Evolutionary conservation across 2,888 invertebrate species (phyloP).

Genomic region (Macrosiphum euphorbiae): DNA sequence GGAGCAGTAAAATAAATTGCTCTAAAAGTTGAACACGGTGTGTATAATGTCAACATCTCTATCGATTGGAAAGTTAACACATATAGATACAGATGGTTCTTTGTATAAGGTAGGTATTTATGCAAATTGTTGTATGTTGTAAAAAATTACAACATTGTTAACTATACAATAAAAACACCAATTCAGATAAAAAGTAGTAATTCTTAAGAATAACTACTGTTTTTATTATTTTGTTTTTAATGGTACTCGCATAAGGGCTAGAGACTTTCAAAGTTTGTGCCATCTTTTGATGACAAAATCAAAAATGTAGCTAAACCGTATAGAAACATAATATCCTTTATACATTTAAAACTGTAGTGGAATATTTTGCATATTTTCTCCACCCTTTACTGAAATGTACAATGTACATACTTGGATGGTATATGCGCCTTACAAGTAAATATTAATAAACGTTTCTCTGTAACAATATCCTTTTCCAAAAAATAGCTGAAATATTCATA

Average conservation of each 20-base stretch:
- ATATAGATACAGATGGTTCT: background rate
- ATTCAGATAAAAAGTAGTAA: background rate
- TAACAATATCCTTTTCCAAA: background rate
- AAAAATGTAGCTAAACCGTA: background rate
- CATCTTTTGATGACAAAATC: background rate
- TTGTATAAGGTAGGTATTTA: background rate
- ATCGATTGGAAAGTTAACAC: conserved; percentile 28
- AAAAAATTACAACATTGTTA: background rate
- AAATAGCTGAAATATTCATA: background rate
- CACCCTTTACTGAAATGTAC: background rate
- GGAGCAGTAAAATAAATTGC: background rate
- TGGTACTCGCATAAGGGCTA: background rate
- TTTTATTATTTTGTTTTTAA: background rate
- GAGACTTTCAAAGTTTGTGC: background rate
- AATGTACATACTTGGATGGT: background rate
- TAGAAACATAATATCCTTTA: background rate
- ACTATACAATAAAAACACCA: background rate
- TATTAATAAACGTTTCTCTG: background rate
- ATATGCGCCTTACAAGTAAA: background rate
- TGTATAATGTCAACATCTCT: background rate
- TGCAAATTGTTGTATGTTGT: background rate
- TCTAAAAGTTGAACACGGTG: background rate
- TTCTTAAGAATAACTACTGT: background rate
- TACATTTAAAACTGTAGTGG: too few species aligned
- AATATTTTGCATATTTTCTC: background rate